phyloP scores from a whole-genome alignment of 2,888 invertebrate species.

The Caenorhabditis macrosperma region DNA sequence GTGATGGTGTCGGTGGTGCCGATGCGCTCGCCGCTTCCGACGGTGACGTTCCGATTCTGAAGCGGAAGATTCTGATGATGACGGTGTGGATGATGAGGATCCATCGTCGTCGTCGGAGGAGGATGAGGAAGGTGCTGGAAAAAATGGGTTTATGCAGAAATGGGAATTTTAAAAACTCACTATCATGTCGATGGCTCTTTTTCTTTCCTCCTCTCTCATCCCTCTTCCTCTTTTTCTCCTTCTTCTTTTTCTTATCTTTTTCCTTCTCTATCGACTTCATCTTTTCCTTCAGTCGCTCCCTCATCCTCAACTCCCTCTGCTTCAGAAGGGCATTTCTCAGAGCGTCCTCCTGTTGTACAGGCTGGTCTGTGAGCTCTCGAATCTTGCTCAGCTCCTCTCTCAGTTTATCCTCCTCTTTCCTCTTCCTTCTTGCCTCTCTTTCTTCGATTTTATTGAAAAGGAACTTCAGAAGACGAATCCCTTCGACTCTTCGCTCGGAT shows the following conservation, averaged over 20 bases:
- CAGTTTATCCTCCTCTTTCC: conserved; percentile 60
- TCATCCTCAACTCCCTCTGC: conserved; percentile 64
- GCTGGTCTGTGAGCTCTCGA: conserved; percentile 44
- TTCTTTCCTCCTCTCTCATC: conserved; percentile 6
- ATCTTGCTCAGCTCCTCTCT: conserved; percentile 57
- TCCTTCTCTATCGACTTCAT: conserved; percentile 25
- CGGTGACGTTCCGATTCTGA: not conserved
- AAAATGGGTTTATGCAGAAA: not conserved
- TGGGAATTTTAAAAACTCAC: conserved; percentile 8
- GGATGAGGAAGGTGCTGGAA: not conserved
- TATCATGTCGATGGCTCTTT: conserved; percentile 34
- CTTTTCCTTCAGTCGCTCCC: conserved; percentile 59
- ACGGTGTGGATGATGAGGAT: not conserved
- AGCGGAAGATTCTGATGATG: not conserved
- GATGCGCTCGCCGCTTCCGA: not conserved
- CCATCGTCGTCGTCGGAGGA: not conserved
- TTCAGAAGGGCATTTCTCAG: conserved; percentile 60
- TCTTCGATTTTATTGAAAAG: conserved; percentile 66
- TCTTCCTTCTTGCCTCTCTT: conserved; percentile 47
- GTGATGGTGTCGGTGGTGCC: not conserved
- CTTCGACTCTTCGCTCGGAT: conserved; percentile 50
- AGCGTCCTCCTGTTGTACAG: conserved; percentile 60
- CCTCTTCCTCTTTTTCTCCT: conserved; percentile 12
- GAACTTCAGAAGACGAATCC: conserved; percentile 64
- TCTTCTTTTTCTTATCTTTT: conserved; percentile 20